These are phyloP conservation scores for Hyaena hyaena DNA, from an alignment of 2,113 vertebrate species.

Conservation along the genomic window DNA sequence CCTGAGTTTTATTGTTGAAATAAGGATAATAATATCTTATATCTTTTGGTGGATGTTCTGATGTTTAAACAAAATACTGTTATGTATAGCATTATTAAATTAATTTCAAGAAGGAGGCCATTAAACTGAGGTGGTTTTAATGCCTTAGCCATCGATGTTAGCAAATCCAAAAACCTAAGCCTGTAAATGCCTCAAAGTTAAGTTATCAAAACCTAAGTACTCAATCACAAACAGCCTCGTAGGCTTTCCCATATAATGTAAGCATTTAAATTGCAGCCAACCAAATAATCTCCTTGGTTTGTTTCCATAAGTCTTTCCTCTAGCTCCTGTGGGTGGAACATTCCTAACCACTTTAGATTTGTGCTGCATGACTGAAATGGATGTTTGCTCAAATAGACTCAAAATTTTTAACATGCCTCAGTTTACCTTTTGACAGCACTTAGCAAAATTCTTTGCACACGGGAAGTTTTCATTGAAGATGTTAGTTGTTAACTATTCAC, in stretches of 20 bases:
- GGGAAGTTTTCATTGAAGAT: background rate
- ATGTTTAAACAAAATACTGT: constrained; percentile 11
- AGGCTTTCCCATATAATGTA: background rate
- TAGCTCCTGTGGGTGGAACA: background rate
- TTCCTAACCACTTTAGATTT: background rate
- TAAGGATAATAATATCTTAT: background rate
- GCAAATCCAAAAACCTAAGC: background rate
- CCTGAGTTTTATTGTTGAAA: background rate
- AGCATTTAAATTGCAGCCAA: background rate
- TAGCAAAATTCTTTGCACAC: background rate
- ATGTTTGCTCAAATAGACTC: background rate
- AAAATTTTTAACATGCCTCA: background rate
- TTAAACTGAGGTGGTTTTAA: background rate
- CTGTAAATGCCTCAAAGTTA: background rate
- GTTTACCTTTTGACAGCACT: background rate
- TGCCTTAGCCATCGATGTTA: background rate
- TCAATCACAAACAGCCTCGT: background rate
- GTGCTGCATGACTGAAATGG: background rate
- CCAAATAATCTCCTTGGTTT: background rate
- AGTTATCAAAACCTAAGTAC: background rate
- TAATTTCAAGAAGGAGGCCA: background rate
- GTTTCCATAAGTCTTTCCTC: background rate
- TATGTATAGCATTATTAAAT: background rate
- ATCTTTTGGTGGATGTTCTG: background rate
- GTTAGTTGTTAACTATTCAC: background rate